Conservation (phyloP, 2,797 vertebrate species). For the Natrix natrix region DNA sequence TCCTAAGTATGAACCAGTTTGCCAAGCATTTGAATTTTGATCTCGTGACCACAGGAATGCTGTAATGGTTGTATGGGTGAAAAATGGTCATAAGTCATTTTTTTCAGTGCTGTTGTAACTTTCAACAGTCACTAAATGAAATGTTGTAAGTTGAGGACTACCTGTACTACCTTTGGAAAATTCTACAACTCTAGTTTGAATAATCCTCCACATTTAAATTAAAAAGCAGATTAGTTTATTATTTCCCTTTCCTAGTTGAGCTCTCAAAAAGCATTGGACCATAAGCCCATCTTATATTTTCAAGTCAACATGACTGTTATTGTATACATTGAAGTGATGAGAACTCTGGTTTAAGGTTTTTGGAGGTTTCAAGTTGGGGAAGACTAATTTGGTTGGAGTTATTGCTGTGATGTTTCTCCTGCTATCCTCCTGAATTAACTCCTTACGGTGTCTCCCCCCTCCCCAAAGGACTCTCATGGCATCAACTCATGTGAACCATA, state of each 20-base stretch:
- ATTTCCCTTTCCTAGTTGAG: background rate
- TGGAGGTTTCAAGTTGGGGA: background rate
- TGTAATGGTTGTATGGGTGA: background rate
- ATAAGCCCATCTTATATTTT: background rate
- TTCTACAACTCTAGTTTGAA: background rate
- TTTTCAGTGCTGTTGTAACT: background rate
- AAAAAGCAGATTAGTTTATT: background rate
- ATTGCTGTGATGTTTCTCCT: background rate
- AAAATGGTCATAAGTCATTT: background rate
- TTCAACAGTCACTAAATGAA: background rate
- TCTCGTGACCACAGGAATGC: background rate
- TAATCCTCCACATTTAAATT: background rate
- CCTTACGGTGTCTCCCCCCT: slow-evolving; percentile 34
- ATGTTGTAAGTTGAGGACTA: background rate
- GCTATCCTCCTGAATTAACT: background rate
- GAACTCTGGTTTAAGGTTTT: background rate
- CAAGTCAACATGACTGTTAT: background rate
- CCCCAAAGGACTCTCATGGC: slow-evolving; percentile 89
- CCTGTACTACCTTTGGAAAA: background rate
- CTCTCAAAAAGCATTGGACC: background rate
- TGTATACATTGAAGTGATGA: background rate
- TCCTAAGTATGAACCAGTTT: background rate
- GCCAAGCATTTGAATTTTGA: background rate
- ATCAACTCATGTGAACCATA: slow-evolving; percentile 98
- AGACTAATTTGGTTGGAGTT: background rate